Conservation (phyloP, 2,888 invertebrate species). For the Mesodorylaimus sp. region DNA sequence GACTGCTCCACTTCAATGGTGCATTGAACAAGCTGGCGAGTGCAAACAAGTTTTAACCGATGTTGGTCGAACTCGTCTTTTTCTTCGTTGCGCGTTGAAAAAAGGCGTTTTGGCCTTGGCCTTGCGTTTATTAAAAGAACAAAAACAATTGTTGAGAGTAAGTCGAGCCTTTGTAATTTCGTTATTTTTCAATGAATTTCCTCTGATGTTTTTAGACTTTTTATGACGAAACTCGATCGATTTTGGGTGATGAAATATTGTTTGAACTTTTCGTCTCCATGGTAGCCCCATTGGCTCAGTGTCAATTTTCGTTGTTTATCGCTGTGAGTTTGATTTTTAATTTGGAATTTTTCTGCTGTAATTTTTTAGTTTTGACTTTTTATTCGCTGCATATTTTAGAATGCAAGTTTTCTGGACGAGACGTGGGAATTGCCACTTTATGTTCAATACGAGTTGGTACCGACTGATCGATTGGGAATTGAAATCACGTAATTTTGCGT, state of each 20-base stretch:
- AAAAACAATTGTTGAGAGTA: too few species aligned
- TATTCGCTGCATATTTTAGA: slow-evolving; percentile 21
- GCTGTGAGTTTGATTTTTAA: slow-evolving; percentile 5
- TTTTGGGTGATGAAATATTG: slow-evolving; percentile 46
- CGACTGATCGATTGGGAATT: slow-evolving; percentile 44
- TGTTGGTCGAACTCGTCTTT: slow-evolving; percentile 10
- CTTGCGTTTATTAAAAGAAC: slow-evolving; percentile 9
- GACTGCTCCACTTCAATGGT: slow-evolving; percentile 6
- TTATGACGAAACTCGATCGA: slow-evolving; percentile 26
- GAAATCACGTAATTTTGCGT: slow-evolving; percentile 18
- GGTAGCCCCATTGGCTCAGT: slow-evolving; percentile 33
- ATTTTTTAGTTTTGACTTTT: background rate
- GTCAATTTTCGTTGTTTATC: slow-evolving; percentile 12
- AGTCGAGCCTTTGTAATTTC: background rate
- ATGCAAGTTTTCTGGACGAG: slow-evolving; percentile 44
- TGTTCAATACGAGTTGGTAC: slow-evolving; percentile 43
- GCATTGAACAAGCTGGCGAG: slow-evolving; percentile 1
- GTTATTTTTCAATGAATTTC: too few species aligned
- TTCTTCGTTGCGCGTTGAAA: slow-evolving; percentile 13
- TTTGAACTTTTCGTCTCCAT: slow-evolving; percentile 43
- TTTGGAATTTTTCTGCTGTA: background rate
- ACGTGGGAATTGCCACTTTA: slow-evolving; percentile 45
- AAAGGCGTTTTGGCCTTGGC: slow-evolving; percentile 11
- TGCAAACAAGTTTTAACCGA: slow-evolving; percentile 4
- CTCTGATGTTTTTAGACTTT: too few species aligned